A percentile compares a stretch with the other conserved stretches of the same genome.
Conservation (phyloP, 2,888 invertebrate genomes). For the Pasiphila rectangulata region DNA sequence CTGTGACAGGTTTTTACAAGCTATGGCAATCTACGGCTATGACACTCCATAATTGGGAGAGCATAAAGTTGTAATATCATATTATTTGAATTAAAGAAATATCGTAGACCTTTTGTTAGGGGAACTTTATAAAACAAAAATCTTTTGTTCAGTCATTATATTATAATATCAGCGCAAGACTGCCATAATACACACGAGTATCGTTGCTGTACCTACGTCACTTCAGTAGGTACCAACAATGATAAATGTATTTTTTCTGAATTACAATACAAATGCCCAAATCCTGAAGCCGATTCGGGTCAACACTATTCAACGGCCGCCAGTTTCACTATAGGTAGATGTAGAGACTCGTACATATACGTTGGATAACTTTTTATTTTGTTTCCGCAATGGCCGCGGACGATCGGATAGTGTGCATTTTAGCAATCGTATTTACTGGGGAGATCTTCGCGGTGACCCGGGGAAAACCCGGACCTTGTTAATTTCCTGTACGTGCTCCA, state of each 20-base stretch:
- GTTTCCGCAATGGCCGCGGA: conserved; percentile 53
- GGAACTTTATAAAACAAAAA: too few species aligned
- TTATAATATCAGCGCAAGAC: too few species aligned
- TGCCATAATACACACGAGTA: too few species aligned
- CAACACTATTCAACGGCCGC: conserved; percentile 7
- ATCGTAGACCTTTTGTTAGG: too few species aligned
- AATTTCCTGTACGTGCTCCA: conserved; percentile 66
- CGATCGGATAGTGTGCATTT: conserved; percentile 54
- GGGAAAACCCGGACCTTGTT: conserved; percentile 73
- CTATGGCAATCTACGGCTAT: too few species aligned
- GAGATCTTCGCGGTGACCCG: conserved; percentile 54
- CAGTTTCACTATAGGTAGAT: conserved; percentile 3
- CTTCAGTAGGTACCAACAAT: too few species aligned
- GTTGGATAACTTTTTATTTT: conserved; percentile 56
- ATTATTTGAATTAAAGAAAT: too few species aligned
- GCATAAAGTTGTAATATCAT: too few species aligned
- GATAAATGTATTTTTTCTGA: conserved; percentile 43
- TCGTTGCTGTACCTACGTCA: too few species aligned
- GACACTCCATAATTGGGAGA: too few species aligned
- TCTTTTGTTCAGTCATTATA: too few species aligned
- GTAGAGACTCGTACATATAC: conserved; percentile 8
- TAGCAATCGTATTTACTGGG: conserved; percentile 75
- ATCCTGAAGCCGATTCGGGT: not conserved
- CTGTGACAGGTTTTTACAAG: too few species aligned
- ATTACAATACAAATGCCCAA: conserved; percentile 3